Conservation (phyloP, 2,797 vertebrate species). For the Eurystomus glaucurus region DNA sequence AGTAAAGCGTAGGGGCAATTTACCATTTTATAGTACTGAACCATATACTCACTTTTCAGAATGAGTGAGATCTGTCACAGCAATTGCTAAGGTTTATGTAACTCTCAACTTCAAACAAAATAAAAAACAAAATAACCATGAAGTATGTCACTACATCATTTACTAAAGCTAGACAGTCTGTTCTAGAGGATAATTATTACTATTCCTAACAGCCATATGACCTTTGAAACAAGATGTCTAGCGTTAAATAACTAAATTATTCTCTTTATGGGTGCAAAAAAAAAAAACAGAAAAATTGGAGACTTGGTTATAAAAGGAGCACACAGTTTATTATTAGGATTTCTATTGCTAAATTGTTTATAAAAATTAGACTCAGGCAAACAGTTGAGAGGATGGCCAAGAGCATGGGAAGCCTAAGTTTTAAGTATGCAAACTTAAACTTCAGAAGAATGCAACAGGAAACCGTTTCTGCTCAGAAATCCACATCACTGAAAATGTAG, state of each 20-base stretch:
- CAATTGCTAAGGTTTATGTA: slow-evolving; percentile 15
- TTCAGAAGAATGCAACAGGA: not conserved
- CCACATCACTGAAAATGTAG: not conserved
- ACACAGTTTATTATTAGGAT: not conserved
- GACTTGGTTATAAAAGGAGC: not conserved
- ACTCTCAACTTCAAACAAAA: not conserved
- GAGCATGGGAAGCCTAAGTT: fast-evolving
- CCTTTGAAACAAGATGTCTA: not conserved
- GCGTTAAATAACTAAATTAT: not conserved
- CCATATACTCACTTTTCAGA: slow-evolving; percentile 33
- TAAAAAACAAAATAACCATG: not conserved
- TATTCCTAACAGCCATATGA: not conserved
- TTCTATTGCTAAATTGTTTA: not conserved
- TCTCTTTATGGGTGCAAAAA: not conserved
- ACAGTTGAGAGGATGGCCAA: not conserved
- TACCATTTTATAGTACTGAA: slow-evolving; percentile 49
- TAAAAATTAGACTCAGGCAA: not conserved
- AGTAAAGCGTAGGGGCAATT: slow-evolving; percentile 66
- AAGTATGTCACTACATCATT: not conserved
- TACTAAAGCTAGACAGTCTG: not conserved
- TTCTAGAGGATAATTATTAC: not conserved
- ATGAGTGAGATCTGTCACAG: slow-evolving; percentile 9
- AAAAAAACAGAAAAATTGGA: not conserved
- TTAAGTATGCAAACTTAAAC: not conserved
- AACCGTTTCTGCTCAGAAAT: not conserved